Conservation (phyloP, 2,888 invertebrate species). For the Lycophotia porphyrea region DNA sequence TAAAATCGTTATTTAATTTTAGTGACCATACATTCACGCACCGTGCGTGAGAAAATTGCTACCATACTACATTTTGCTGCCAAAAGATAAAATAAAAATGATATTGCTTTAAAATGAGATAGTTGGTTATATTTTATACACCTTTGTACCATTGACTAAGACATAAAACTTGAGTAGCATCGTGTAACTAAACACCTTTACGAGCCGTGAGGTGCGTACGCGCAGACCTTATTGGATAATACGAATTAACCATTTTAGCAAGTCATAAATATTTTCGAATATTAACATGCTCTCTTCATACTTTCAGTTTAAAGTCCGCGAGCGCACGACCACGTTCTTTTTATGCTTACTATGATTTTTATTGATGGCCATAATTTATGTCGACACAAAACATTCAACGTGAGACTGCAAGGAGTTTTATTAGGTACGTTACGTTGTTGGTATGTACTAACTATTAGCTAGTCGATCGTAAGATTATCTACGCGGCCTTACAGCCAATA, state of each 20-base stretch:
- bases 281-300: conserved; percentile 49
- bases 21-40: conserved; percentile 39
- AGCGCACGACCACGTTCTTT: conserved; percentile 29
- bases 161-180: conserved; percentile 64
- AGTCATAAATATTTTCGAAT: conserved; percentile 53
- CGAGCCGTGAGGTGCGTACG: conserved; percentile 56
- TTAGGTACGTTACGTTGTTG: conserved; percentile 32
- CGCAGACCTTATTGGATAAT: conserved; percentile 47
- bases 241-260: conserved; percentile 53
- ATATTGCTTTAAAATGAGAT: conserved; percentile 37
- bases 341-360: conserved; percentile 41
- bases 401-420: conserved; percentile 25
- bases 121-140: conserved; percentile 58
- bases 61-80: conserved; percentile 29
- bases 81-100: conserved; percentile 31
- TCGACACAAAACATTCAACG: conserved; percentile 34
- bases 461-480: conserved; percentile 51
- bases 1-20: conserved; percentile 39
- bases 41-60: conserved; percentile 53
- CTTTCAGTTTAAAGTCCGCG: conserved; percentile 36
- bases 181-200: conserved; percentile 54
- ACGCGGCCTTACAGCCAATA: conserved; percentile 65
- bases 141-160: conserved; percentile 60
- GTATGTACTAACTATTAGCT: conserved; percentile 4
- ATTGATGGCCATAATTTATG: conserved; percentile 31